Percentiles rank a stretch among this genome's conserved stretches.
Evolutionary conservation across 1,140 invertebrate genomes (phyloP).

Genomic region (Drosophila saltans): DNA sequence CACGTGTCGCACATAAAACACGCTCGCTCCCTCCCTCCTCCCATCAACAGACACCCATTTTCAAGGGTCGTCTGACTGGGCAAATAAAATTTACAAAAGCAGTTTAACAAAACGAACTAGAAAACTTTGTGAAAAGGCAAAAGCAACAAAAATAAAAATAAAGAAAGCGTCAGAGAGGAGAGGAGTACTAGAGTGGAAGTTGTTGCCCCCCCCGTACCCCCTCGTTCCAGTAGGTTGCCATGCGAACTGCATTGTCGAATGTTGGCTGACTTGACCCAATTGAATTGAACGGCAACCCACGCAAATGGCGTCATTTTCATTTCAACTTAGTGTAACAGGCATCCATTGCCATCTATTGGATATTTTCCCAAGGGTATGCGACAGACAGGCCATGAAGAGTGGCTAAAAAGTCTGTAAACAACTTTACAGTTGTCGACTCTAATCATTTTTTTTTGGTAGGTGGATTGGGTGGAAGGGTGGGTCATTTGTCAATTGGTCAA

Average conservation of each 20-base stretch:
- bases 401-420: conserved; percentile 14
- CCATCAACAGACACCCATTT: conserved; percentile 15
- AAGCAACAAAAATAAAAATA: conserved; percentile 13
- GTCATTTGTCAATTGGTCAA: conserved; percentile 22
- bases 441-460: conserved; percentile 44
- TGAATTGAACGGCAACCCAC: conserved; percentile 37
- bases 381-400: too few relatives aligned
- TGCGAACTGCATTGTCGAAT: conserved; percentile 20
- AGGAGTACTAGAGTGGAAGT: background rate
- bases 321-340: conserved; percentile 28
- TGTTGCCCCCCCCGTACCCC: background rate
- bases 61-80: conserved; percentile 8
- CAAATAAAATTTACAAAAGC: conserved; percentile 59
- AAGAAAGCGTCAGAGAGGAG: background rate
- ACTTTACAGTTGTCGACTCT: conserved; percentile 60
- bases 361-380: background rate
- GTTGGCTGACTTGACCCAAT: conserved; percentile 41
- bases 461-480: conserved; percentile 1
- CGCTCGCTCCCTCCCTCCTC: conserved; percentile 8
- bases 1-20: conserved; percentile 71
- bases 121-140: conserved; percentile 9
- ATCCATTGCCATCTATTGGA: background rate
- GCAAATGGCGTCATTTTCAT: conserved; percentile 59
- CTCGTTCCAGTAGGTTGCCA: conserved; percentile 30
- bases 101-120: conserved; percentile 56